These are phyloP conservation scores for Dicyrtoma fusca DNA, from an alignment of 2,888 invertebrate species.

Conservation along the genomic window DNA sequence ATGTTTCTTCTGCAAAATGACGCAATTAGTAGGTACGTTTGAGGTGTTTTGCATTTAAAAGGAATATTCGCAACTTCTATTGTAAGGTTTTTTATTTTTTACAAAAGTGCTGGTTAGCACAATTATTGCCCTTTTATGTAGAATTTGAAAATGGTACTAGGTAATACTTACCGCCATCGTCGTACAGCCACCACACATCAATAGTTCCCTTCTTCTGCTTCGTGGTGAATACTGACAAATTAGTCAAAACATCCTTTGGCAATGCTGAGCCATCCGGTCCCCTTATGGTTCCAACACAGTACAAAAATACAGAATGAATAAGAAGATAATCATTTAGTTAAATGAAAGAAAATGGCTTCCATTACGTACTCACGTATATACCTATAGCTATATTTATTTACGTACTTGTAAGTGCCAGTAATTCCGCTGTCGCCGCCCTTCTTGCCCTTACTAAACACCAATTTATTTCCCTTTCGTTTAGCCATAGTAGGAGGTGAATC, in stretches of 20 bases:
- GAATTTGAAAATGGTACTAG: too few species aligned
- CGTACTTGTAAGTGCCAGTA: slow-evolving; percentile 40
- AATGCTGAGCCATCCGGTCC: slow-evolving; percentile 50
- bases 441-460: slow-evolving; percentile 31
- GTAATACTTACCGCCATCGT: slow-evolving; percentile 72
- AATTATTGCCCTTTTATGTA: too few species aligned
- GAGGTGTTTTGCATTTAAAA: too few species aligned
- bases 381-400: too few species aligned
- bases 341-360: not conserved
- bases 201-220: slow-evolving; percentile 61
- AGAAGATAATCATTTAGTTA: not conserved
- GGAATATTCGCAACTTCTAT: too few species aligned
- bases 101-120: too few species aligned
- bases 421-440: slow-evolving; percentile 38
- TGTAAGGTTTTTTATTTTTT: too few species aligned
- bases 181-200: slow-evolving; percentile 66
- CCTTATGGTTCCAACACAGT: not conserved
- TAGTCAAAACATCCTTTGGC: slow-evolving; percentile 51
- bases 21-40: too few species aligned
- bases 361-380: not conserved
- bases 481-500: not conserved
- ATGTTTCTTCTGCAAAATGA: too few species aligned
- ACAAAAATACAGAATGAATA: not conserved
- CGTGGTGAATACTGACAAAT: slow-evolving; percentile 57
- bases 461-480: slow-evolving; percentile 34